A percentile compares a stretch with the other conserved stretches of the same genome.
Conservation (phyloP, 2,797 vertebrate genomes). For the Gallinago solitaria region DNA sequence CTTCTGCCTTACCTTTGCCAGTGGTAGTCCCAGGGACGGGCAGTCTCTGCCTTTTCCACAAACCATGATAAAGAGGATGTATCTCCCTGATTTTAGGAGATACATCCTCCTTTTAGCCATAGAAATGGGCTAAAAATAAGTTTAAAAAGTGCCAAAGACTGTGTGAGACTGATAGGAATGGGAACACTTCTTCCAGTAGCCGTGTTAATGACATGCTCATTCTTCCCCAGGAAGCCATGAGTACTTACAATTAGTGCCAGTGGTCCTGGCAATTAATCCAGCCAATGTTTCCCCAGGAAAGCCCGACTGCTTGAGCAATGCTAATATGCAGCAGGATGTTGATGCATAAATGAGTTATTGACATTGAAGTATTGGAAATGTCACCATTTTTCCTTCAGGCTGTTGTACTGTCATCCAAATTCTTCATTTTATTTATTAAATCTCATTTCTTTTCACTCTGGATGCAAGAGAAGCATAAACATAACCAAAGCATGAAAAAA, state of each 20-base stretch:
- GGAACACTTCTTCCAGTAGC: not conserved
- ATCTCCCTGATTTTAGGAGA: not conserved
- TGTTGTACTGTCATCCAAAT: not conserved
- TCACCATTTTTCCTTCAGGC: not conserved
- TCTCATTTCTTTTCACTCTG: not conserved
- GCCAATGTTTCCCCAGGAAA: slow-evolving; percentile 17
- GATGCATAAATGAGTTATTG: not conserved
- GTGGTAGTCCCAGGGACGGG: not conserved
- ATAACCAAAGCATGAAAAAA: not conserved
- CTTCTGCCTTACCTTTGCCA: not conserved
- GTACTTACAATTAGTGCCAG: slow-evolving; percentile 1
- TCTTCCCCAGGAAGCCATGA: not conserved
- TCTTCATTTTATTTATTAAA: not conserved
- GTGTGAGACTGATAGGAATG: not conserved
- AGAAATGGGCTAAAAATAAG: not conserved
- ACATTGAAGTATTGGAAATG: not conserved
- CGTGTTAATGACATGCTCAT: not conserved
- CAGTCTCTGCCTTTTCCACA: not conserved
- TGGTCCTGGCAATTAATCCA: slow-evolving; percentile 19
- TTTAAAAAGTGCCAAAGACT: not conserved
- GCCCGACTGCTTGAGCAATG: not conserved
- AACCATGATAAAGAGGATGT: not conserved
- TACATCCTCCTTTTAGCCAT: too few species aligned
- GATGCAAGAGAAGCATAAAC: not conserved
- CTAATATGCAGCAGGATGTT: not conserved